Percentiles rank a stretch among this genome's conserved stretches.
phyloP scores from a whole-genome alignment of 1,140 invertebrate species.

The Ephestia elutella region DNA sequence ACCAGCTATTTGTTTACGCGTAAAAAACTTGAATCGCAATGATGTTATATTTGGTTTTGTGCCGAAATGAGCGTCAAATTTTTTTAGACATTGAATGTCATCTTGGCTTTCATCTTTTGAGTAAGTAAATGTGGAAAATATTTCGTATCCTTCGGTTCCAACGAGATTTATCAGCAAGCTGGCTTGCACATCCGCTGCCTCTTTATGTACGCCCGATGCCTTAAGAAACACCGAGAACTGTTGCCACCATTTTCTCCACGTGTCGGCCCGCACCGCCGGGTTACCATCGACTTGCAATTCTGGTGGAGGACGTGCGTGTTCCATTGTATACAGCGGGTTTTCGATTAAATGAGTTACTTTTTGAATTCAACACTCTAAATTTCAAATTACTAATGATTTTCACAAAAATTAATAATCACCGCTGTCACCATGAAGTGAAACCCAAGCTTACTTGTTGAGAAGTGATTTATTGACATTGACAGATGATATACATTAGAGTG shows the following conservation, averaged over 20 bases:
- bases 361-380: no score
- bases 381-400: no score
- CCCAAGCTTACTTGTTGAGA: no score
- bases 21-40: background rate
- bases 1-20: slow-evolving; percentile 10
- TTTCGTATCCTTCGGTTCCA: slow-evolving; percentile 9
- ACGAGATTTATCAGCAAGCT: slow-evolving; percentile 24
- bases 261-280: slow-evolving; percentile 11
- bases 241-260: slow-evolving; percentile 16
- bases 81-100: slow-evolving; percentile 8
- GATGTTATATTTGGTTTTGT: slow-evolving; percentile 12
- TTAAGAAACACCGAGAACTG: slow-evolving; percentile 20
- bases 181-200: slow-evolving; percentile 18
- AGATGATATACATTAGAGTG: no score
- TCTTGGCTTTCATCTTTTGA: slow-evolving; percentile 6
- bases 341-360: no score
- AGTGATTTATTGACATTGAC: no score
- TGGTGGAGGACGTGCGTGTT: slow-evolving; percentile 22
- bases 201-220: slow-evolving; percentile 19
- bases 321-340: slow-evolving; percentile 6
- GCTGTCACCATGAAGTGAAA: no score
- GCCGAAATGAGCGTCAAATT: slow-evolving; percentile 10
- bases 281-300: slow-evolving; percentile 20
- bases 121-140: background rate
- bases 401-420: no score